Base-by-base conservation (phyloP, 2,797 vertebrate species). In the Geotrypetes seraphini region DNA sequence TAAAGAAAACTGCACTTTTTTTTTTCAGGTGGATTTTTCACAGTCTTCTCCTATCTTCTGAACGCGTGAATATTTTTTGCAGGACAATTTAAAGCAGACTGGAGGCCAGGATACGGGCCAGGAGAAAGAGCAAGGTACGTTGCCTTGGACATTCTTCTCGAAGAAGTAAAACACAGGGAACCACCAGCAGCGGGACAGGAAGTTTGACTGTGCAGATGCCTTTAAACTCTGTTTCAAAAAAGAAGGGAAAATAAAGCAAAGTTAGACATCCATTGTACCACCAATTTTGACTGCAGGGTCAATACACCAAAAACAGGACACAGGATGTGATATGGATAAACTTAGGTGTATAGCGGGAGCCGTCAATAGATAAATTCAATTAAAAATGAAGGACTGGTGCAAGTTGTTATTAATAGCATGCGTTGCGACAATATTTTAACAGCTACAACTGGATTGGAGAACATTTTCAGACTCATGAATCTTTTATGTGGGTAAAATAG, bases 131-230 rank as follows among this genome's bases (percentile, higher is more conserved):
- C 91, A 96, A 8, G 93, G 92, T 57, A 97, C 83, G 7, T 90
- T 70, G 5, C 83, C 87, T 53, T 96, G 91, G 20, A 99, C 81
- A 2, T 96, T 97, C 68, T 85, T 92, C 79, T 99, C 95, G 4
- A 97, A 79, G 57, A 99, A 96, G 72, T 86, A 88, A 66, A 99
- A 99, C 51, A 96, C 69, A 2, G 94, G 94, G 66, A 90, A 97
- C 95, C 95, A 99, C 94, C 94, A 99, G 1, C 87, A 86, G 75
- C 92, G 87, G 61, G 90, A 93, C 60, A 99, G 84, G 73, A 96
- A 96, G 69, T 93, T 97, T 1, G 64, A 82, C 69, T 89, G 88
- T 1, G 92, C 87, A 4, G 90, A 90, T 22, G 89, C 85, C 71
- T 91, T 96, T 58, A 97, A 69, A 58, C 73, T 85, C 95, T 99